Evolutionary conservation across 1,140 invertebrate genomes (phyloP).

Genomic region (Drosophila paulistorum): DNA sequence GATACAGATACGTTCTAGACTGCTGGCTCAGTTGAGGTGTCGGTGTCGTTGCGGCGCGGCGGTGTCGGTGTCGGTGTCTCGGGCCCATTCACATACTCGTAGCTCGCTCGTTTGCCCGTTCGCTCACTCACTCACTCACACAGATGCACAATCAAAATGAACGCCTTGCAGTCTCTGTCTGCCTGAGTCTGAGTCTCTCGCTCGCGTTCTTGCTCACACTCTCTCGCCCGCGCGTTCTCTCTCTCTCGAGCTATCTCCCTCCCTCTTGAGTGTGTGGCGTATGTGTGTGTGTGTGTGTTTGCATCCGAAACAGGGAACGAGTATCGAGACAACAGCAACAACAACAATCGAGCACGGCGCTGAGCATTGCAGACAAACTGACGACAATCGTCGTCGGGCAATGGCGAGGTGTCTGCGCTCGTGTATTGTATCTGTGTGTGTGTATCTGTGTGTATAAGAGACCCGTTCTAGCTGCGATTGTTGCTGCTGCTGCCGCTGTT

Average conservation of each 20-base stretch:
- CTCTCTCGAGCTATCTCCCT: background rate
- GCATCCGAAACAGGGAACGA: constrained; percentile 31
- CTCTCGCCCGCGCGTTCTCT: background rate
- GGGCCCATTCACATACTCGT: constrained; percentile 24
- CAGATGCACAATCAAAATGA: constrained; percentile 28
- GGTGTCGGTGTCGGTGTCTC: constrained; percentile 15
- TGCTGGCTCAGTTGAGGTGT: constrained; percentile 44
- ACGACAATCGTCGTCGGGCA: constrained; percentile 66
- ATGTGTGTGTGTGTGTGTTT: constrained; percentile 31
- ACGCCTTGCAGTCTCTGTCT: constrained; percentile 33
- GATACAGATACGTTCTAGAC: constrained; percentile 70
- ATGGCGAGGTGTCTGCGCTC: constrained; percentile 63
- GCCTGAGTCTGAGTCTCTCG: background rate
- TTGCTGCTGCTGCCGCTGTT: constrained; percentile 24
- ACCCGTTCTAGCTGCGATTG: constrained; percentile 43
- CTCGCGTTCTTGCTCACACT: constrained; percentile 9
- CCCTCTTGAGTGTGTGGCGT: constrained; percentile 1
- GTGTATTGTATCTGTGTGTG: constrained; percentile 34
- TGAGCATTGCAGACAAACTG: constrained; percentile 76
- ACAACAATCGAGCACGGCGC: constrained; percentile 52
- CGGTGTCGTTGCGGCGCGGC: constrained; percentile 17
- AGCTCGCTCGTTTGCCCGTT: constrained; percentile 14
- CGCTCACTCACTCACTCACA: constrained; percentile 39
- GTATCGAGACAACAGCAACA: constrained; percentile 29
- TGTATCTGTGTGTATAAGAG: constrained; percentile 33